Evolutionary conservation across 2,113 vertebrate genomes (phyloP).

Genomic region (Ctenodactylus gundi): DNA sequence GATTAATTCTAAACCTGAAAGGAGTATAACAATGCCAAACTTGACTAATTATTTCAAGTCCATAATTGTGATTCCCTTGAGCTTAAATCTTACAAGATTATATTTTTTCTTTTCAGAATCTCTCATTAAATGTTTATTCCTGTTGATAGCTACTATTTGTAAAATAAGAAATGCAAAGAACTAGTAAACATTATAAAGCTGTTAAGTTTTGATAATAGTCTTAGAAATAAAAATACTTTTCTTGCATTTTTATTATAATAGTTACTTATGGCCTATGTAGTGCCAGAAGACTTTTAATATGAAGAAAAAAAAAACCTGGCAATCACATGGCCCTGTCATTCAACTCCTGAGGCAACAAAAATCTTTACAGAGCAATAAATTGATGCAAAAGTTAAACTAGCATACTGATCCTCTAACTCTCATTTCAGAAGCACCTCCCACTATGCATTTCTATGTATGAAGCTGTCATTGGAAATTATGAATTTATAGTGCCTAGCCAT

Average conservation of each 20-base stretch:
- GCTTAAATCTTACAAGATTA: constrained; percentile 28
- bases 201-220: neutral
- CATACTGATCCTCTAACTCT: neutral
- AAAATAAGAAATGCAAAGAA: neutral
- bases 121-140: constrained; percentile 18
- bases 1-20: neutral
- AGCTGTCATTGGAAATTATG: neutral
- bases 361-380: neutral
- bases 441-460: accelerated
- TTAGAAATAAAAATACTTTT: neutral
- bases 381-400: neutral
- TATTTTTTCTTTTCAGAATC: constrained; percentile 19
- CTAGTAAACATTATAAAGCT: neutral
- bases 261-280: neutral
- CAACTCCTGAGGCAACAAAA: neutral
- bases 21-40: neutral
- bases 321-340: neutral
- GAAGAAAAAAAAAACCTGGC: neutral
- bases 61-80: neutral
- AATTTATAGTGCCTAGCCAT: too few species aligned
- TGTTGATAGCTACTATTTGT: neutral
- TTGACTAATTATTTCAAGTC: neutral
- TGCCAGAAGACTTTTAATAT: neutral
- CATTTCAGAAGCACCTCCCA: too few species aligned
- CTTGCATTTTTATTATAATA: neutral